phyloP scores from a whole-genome alignment of 2,888 invertebrate genomes.

The Drosophila picticornis region DNA sequence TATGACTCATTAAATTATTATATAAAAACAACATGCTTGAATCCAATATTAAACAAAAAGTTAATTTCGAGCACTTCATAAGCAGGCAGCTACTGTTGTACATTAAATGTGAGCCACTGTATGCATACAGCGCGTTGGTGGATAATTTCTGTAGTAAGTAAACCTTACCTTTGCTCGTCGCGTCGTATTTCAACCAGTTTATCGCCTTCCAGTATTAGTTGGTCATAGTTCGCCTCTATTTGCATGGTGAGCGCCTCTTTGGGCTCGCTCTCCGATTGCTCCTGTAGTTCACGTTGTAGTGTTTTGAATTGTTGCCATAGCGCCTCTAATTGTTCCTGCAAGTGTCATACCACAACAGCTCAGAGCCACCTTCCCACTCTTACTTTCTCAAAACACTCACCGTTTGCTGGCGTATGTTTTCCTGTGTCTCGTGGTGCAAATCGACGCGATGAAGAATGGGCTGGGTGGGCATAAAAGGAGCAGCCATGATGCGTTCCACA shows the following conservation, averaged over 20 bases:
- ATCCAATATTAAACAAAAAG: background rate
- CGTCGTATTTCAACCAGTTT: conserved; percentile 82
- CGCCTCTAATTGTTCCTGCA: conserved; percentile 79
- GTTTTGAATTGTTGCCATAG: conserved; percentile 85
- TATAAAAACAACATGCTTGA: background rate
- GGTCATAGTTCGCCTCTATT: conserved; percentile 85
- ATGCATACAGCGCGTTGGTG: conserved; percentile 7
- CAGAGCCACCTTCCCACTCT: background rate
- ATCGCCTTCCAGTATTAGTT: conserved; percentile 84
- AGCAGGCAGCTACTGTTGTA: no score
- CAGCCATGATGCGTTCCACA: conserved; percentile 72
- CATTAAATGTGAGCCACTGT: conserved; percentile 27
- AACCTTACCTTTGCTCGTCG: conserved; percentile 78
- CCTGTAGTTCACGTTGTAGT: conserved; percentile 83
- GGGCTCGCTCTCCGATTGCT: conserved; percentile 82
- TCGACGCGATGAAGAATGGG: conserved; percentile 82
- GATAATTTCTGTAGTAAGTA: conserved; percentile 21
- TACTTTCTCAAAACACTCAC: conserved; percentile 51
- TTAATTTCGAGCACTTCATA: background rate
- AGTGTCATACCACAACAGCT: conserved; percentile 41
- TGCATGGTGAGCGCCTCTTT: conserved; percentile 83
- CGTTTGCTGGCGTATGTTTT: conserved; percentile 82
- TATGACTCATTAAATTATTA: background rate
- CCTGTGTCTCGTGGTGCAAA: conserved; percentile 82
- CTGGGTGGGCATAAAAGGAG: conserved; percentile 77